Conservation (phyloP, 2,113 vertebrate genomes). For the Myiozetetes cayanensis region DNA sequence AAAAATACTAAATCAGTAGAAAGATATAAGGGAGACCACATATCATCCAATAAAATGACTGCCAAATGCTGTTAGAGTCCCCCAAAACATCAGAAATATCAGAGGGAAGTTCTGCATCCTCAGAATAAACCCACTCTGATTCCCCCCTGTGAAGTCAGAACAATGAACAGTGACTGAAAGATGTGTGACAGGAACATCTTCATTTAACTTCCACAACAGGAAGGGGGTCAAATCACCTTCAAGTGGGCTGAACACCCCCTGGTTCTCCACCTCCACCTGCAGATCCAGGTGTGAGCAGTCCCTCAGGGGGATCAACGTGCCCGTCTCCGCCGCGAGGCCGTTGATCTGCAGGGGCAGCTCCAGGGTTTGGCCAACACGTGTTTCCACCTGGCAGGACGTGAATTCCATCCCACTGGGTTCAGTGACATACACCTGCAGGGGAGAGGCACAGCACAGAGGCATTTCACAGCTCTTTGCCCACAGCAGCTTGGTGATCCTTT, state of each 20-base stretch:
- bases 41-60: neutral
- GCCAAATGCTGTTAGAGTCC: neutral
- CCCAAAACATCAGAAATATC: neutral
- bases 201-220: neutral
- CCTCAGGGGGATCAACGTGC: slow-evolving; percentile 78
- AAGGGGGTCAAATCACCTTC: slow-evolving; percentile 74
- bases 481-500: neutral
- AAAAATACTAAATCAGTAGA: neutral
- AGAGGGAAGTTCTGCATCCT: neutral
- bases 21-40: neutral
- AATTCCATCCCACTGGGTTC: slow-evolving; percentile 94
- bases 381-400: slow-evolving; percentile 83
- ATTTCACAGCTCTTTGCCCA: neutral
- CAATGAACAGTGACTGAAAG: neutral
- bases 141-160: neutral
- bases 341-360: slow-evolving; percentile 89
- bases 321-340: slow-evolving; percentile 72
- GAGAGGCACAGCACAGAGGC: neutral
- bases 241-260: slow-evolving; percentile 79
- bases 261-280: slow-evolving; percentile 83
- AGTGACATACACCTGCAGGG: slow-evolving; percentile 85
- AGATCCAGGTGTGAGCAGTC: slow-evolving; percentile 94
- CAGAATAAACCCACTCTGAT: neutral
- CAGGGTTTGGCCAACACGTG: slow-evolving; percentile 77
- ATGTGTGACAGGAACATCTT: neutral